Percentiles rank a stretch among this genome's conserved stretches.
Evolutionary conservation across 2,888 invertebrate species (phyloP).

Genomic region (Drosophila cognata): DNA sequence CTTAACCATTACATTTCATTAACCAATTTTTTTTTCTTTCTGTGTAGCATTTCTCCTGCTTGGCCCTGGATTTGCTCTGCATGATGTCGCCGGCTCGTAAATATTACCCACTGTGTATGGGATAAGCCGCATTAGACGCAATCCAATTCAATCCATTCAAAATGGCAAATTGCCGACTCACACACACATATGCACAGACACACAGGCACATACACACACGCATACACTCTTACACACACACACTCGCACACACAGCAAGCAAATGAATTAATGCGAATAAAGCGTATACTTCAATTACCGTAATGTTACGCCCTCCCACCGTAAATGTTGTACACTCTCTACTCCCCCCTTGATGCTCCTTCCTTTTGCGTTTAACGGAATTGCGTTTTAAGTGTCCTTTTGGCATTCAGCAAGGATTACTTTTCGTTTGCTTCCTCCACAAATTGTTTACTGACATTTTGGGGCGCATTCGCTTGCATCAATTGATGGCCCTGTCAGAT

Average conservation of each 20-base stretch:
- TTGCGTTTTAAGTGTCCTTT: conserved; percentile 69
- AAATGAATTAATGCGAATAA: conserved; percentile 48
- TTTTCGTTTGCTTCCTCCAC: conserved; percentile 11
- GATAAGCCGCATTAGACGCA: conserved; percentile 69
- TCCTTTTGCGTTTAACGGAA: conserved; percentile 67
- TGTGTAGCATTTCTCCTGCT: conserved; percentile 1
- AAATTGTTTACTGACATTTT: conserved; percentile 73
- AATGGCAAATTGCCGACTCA: conserved; percentile 59
- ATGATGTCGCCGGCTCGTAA: conserved; percentile 56
- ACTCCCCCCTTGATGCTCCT: not conserved
- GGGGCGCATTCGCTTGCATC: conserved; percentile 66
- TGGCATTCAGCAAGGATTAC: conserved; percentile 14
- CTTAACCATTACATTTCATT: not conserved
- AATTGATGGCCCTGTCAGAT: conserved; percentile 65
- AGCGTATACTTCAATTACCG: conserved; percentile 55
- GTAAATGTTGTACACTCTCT: conserved; percentile 21
- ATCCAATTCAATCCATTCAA: conserved; percentile 69
- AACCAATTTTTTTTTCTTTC: not conserved
- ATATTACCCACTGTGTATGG: conserved; percentile 61
- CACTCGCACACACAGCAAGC: not conserved
- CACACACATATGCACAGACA: conserved; percentile 16
- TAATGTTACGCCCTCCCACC: conserved; percentile 39
- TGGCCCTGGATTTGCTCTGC: conserved; percentile 28
- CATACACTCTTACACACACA: not conserved
- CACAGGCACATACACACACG: not conserved